Base-by-base conservation (phyloP, 2,113 vertebrate genomes). In the Nothobranchius kuhntae region DNA sequence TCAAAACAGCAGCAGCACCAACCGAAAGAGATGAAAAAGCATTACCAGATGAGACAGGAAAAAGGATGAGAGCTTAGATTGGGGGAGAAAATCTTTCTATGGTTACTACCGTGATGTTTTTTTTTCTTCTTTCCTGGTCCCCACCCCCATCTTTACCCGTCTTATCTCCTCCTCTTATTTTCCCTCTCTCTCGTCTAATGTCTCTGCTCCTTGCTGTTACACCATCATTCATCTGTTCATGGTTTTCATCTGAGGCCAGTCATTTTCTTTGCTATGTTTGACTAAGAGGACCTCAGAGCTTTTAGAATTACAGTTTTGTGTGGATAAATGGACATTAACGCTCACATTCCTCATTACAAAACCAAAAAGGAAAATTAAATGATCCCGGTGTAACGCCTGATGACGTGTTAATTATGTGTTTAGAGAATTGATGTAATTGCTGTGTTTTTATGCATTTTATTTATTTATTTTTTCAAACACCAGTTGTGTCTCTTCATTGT, bases 81-180 rank as follows among this genome's bases (percentile, higher is more conserved):
- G 85, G 68, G 75, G 72, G 73, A 77, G 85, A 78, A 65, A 87
- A 87, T 82, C 82, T 83, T 91, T 88, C 90, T 92, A 93, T 93
- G 91, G 92, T 89, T 86, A 89, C 87, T 79, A 91, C 83, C 63
- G 53, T 84, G 65, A 68, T 83, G 69, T 8, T 15, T 85, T 78
- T 54, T 30, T 30, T 30, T 30, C 30, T 30, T 55, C 30, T 30
- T 55, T 60, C 44, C 55, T 54, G 36, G 50, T 72, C 82, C 81
- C 81, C 78, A 80, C 86, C 80, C 85, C 83, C 88, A 84, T 85
- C 84, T 85, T 86, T 81, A 85, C 71, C 78, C 67, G 30, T 88
- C 81, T 91, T 81, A 68, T 84, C 77, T 67, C 70, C 68, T 78
- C 71, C 53, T 84, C 65, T 84, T 72, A 68, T 83, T 82, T 71